These are phyloP conservation scores for Eupithecia subumbrata DNA, from an alignment of 2,888 invertebrate genomes.

Conservation along the genomic window DNA sequence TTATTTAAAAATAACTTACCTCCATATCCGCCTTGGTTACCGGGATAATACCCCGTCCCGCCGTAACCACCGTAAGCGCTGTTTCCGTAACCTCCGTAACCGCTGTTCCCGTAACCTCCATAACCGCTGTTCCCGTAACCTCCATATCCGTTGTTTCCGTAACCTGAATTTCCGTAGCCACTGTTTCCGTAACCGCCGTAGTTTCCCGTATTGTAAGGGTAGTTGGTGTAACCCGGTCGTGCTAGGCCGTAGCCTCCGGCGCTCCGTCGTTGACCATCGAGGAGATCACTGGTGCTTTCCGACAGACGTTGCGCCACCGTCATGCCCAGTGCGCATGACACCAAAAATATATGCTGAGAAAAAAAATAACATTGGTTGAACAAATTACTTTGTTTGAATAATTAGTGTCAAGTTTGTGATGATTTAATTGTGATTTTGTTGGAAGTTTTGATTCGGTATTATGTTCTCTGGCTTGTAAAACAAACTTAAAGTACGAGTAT, in stretches of 20 bases:
- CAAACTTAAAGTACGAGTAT: background rate
- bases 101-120: slow-evolving; percentile 25
- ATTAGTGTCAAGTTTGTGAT: slow-evolving; percentile 3
- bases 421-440: slow-evolving; percentile 17
- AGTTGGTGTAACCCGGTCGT: slow-evolving; percentile 33
- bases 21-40: slow-evolving; percentile 45
- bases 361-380: slow-evolving; percentile 36
- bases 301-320: slow-evolving; percentile 59
- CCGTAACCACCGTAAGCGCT: slow-evolving; percentile 42
- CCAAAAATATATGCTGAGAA: slow-evolving; percentile 65
- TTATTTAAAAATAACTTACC: slow-evolving; percentile 22
- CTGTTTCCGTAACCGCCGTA: slow-evolving; percentile 22
- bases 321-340: slow-evolving; percentile 65
- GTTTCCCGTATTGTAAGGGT: slow-evolving; percentile 16
- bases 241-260: slow-evolving; percentile 48
- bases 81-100: slow-evolving; percentile 20
- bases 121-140: slow-evolving; percentile 25
- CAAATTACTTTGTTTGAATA: slow-evolving; percentile 6
- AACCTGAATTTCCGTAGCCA: background rate
- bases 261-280: slow-evolving; percentile 57
- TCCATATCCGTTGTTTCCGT: slow-evolving; percentile 19
- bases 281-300: slow-evolving; percentile 58
- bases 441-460: slow-evolving; percentile 1
- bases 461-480: background rate
- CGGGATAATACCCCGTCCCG: slow-evolving; percentile 45